Base-by-base conservation (phyloP, 1,140 invertebrate species). In the Drosophila nebulosa region DNA sequence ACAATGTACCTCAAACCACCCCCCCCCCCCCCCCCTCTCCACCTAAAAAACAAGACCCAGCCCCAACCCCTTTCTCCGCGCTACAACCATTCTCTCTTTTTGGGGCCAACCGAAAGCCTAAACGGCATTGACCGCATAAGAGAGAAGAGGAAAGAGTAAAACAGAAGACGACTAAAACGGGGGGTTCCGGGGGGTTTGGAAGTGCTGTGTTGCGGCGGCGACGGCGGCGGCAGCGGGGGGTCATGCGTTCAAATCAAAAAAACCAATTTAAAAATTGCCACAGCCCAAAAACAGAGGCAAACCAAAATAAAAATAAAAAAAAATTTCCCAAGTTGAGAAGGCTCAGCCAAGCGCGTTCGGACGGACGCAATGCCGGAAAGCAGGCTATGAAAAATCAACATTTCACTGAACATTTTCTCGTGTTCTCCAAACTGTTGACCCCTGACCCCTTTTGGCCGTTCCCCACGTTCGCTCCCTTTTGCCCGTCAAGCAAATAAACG, bases 221-320 rank as follows among this genome's bases (percentile, higher is more conserved):
- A n/a, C n/a, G n/a, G n/a, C n/a, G n/a, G n/a, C n/a, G 3, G 21
- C 1, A 35, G 18, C 42, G 5, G 35, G 3, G 7, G 16, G 14
- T 16, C 22, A 57, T 27, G 51, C 51, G 68, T 46, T 79, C 63
- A 76, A 76, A 76, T 64, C 69, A 76, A 76, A 75, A 75, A 76
- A 76, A 74, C 69, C 77, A 85, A 85, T 86, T 85, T 86, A 77
- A 86, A 85, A 86, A 85, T 85, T 84, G 78, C 73, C 80, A 74
- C 76, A 85, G 80, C 80, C 80, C 63, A 21, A 46, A 46, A 46
- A 46, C 16, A 42, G 14, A 16, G 14, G 16, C 27, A 30, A 30
- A 30, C 7, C 27, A 30, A 42, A 6, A 42, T 14, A 14, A 39
- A 39, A 53, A 72, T 72, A 63, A 72, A 71, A 14, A 42, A 75